Evolutionary conservation across 2,797 vertebrate genomes (phyloP).

Genomic region (Sibirionetta formosa): DNA sequence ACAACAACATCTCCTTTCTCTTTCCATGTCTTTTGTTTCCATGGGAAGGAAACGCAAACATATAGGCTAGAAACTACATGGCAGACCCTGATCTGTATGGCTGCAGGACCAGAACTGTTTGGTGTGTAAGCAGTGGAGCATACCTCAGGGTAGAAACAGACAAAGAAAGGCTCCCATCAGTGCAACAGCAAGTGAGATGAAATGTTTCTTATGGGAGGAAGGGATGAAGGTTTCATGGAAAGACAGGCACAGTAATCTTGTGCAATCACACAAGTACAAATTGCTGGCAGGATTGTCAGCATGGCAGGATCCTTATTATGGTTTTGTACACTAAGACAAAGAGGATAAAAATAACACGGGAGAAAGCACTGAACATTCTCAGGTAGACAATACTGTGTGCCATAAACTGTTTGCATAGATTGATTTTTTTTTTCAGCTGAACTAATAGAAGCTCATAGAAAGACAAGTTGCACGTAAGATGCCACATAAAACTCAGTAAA

Average conservation of each 20-base stretch:
- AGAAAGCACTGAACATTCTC: background rate
- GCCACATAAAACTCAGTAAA: background rate
- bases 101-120: background rate
- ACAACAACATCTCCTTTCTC: background rate
- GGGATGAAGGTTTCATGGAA: background rate
- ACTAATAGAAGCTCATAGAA: background rate
- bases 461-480: background rate
- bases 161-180: background rate
- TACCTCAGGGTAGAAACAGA: background rate
- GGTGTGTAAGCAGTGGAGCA: background rate
- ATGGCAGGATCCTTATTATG: background rate
- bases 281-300: background rate
- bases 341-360: background rate
- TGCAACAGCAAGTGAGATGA: background rate
- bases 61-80: background rate
- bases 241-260: background rate
- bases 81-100: background rate
- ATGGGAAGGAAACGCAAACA: background rate
- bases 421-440: no score
- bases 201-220: background rate
- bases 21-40: background rate
- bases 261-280: background rate
- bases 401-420: background rate
- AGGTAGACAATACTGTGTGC: background rate
- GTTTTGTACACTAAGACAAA: background rate